Evolutionary conservation across 1,140 invertebrate species (phyloP).

Genomic region (Temnothorax longispinosus): DNA sequence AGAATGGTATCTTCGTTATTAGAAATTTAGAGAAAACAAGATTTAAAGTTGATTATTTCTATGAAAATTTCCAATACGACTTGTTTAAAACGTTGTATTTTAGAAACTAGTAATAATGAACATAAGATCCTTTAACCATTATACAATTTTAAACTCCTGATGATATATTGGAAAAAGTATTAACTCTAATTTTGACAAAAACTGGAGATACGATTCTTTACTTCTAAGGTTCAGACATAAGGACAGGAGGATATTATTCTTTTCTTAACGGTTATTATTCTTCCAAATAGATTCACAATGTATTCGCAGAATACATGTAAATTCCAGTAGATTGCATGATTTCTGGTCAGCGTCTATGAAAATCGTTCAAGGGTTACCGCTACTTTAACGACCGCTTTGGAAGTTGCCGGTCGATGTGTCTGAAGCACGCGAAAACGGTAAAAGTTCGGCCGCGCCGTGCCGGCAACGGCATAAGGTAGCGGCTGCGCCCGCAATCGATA

Average conservation of each 20-base stretch:
- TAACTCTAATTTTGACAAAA: too few species aligned
- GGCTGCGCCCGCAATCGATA: conserved; percentile 58
- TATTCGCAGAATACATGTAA: conserved; percentile 26
- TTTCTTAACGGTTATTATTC: background rate
- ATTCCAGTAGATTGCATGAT: conserved; percentile 42
- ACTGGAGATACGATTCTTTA: too few species aligned
- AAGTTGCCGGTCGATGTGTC: conserved; percentile 61
- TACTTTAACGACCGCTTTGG: conserved; percentile 58
- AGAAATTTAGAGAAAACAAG: too few species aligned
- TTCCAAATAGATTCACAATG: background rate
- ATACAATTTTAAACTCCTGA: too few species aligned
- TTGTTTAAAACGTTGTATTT: too few species aligned
- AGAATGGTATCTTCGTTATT: too few species aligned
- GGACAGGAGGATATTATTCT: background rate
- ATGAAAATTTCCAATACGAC: too few species aligned
- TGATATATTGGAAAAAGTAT: too few species aligned
- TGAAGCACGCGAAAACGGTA: conserved; percentile 58
- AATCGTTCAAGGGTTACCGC: conserved; percentile 53
- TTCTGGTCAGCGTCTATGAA: background rate
- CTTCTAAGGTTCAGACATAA: too few species aligned
- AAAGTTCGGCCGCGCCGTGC: conserved; percentile 47
- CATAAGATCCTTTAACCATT: too few species aligned
- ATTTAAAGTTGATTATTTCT: too few species aligned
- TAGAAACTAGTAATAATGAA: too few species aligned
- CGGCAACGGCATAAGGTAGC: conserved; percentile 26